Conservation (phyloP, 2,797 vertebrate species). For the Intellagama lesueurii region DNA sequence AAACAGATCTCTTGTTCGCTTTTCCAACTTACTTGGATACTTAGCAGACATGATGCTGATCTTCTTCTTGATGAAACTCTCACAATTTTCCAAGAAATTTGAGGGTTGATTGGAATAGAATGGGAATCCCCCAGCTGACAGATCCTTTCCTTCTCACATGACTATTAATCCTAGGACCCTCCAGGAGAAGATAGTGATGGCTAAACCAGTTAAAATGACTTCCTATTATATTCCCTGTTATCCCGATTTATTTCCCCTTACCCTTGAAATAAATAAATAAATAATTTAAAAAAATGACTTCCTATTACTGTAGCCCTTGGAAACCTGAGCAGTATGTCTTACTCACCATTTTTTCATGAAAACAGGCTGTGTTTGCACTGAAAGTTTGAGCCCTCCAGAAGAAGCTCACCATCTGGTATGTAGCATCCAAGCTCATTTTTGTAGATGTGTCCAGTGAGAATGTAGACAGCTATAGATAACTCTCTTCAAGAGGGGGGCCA, state of each 20-base stretch:
- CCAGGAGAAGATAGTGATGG: neutral
- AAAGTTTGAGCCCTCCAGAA: neutral
- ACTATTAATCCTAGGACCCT: neutral
- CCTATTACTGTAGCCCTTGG: neutral
- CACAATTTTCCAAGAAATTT: neutral
- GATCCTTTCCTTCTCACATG: no score
- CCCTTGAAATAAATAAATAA: no score
- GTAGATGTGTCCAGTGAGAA: slow-evolving; percentile 11
- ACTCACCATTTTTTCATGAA: neutral
- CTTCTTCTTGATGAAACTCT: neutral
- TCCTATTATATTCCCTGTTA: no score
- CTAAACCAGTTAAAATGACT: neutral
- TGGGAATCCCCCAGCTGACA: neutral
- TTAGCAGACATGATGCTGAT: neutral
- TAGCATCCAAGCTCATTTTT: slow-evolving; percentile 1
- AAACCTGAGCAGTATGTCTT: neutral
- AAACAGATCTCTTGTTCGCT: no score
- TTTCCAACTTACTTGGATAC: no score
- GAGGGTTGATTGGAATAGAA: neutral
- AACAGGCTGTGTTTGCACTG: neutral
- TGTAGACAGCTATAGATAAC: neutral
- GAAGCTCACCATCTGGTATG: slow-evolving; percentile 12
- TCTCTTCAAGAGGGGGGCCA: slow-evolving; percentile 4
- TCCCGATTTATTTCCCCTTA: no score
- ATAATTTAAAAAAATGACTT: neutral